Base-by-base conservation (phyloP, 2,113 vertebrate genomes). In the Athene noctua region DNA sequence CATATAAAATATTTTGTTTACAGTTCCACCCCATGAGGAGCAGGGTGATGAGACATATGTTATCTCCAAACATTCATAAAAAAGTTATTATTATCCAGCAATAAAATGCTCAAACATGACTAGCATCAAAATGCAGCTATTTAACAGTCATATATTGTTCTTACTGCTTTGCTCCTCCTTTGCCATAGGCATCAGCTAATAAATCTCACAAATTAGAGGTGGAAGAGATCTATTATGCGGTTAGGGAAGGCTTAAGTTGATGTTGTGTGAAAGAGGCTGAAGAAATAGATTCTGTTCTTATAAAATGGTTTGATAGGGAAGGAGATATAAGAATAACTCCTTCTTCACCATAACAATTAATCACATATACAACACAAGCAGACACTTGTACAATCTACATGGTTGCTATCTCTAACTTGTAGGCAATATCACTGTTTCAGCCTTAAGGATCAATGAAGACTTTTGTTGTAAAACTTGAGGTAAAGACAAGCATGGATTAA, bases 1-100 rank as follows among this genome's bases (percentile, higher is more conserved):
- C 38, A 47, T 73, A 95, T 94, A 90, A 95, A 96, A 83, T 91
- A 80, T 66, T 91, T 96, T 94, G 72, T 93, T 97, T 96, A 96
- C 66, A 59, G 92, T 91, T 93, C 63, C 44, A 57, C 36, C 19
- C 47, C 1, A 4, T 79, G 83, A 96, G 78, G 23, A 85, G n/a
- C 44, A 90, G 82, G 74, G 44, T 80, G 86, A 94, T 57, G 51
- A 94, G 59, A 89, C 7, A 20, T 92, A 94, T 85, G 90, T 80
- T 93, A 85, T 95, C 82, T 94, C 46, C 67, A 92, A 94, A 83
- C 52, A 79, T 92, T 93, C 86, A 95, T 96, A 70, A 94, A 95
- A 70, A 96, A 95, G 46, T 90, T 95, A 82, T 90, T 96, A 84
- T 75, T 91, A 80, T 65, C 79, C 46, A 73, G 83, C 42, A 86